Base-by-base conservation (phyloP, 1,140 invertebrate species). In the Eufriesea mexicana region DNA sequence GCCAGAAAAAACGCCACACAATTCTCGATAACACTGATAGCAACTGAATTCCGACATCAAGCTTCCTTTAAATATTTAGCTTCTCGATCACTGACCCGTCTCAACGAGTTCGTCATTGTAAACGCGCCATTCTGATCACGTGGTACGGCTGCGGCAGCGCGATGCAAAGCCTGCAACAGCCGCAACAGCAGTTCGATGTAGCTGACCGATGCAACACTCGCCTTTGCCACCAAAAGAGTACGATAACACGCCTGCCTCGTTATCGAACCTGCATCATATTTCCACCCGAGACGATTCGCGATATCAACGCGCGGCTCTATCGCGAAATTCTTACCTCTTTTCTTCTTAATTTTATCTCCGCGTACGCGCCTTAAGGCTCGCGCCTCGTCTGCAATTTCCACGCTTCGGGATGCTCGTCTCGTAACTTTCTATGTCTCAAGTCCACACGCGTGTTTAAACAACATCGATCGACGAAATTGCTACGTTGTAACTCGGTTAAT, bases 61-160 rank as follows among this genome's bases (percentile, higher is more conserved):
- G 85, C 88, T 82, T 59, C 70, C 72, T 83, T 83, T 91, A 90
- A 92, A 91, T 90, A 91, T 91, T 91, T 91, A 89, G 85, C 85
- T 89, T 89, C 80, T 28, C 87, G 85, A 84, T 83, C 83, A 90
- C 87, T 91, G 91, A 92, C 90, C 91, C 72, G 68, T 72, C 85
- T 78, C 83, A 91, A 91, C 70, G 42, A 84, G 68, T 64, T 73
- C 76, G 76, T 61, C 64, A 55, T 87, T 87, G 71, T 45, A 71
- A 74, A 55, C 59, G n/a, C 67, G 28, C 49, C 62, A 76, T 75
- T 70, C 57, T 25, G 47, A 77, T 85, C 86, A 59, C 78, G 64
- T 71, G 51, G 59, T 25, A 25, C 18, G 25, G 66, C 35, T 35
- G 18, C 28, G 20, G 62, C 28, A 64, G 62, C 18, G 16, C 20